Evolutionary conservation across 1,140 invertebrate species (phyloP), one percentile per base, ranked within the genome.

Genomic region (Atta colombica): DNA sequence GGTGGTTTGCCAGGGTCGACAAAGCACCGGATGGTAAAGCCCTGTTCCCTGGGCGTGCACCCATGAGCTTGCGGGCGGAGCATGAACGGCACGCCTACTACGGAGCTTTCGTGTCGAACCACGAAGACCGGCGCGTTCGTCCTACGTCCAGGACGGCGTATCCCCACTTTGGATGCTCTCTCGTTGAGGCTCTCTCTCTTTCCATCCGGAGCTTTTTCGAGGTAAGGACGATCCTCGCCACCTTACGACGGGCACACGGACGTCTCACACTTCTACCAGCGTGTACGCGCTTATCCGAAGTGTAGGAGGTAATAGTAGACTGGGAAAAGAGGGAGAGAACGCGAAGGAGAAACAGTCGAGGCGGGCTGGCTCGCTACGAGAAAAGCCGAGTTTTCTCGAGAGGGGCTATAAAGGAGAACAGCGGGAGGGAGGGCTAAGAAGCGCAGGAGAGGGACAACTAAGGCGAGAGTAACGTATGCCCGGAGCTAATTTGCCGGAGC

Each of bases 41-140:
- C 65, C 66, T 82, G 39, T 71, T 69, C 60, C 49, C 45, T 85
- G 91, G 93, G 93, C 93, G 93, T 94, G 93, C 90, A 85, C 87
- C 92, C 66, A 21, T 71, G 88, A 94, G 94, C 94, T 95, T 95
- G 92, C 94, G 93, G 95, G 94, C 94, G 95, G 95, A 94, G 94
- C 94, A 93, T 94, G 92, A 58, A 45, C 89, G 92, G 88, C 63
- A 94, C 94, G 94, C 94, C 94, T 93, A 93, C 93, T 66, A 61
- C n/a, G 75, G 74, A 94, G 92, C 93, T 93, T 93, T 93, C 92
- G 87, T 89, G 74, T 90, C 85, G 88, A 82, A 77, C 61, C 58
- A 61, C 35, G 66, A 68, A 69, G 53, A 69, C 58, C 74, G 28
- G 77, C 86, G 68, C 89, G 66, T 75, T 45, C 58, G 18, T 78